Conservation (phyloP, 2,113 vertebrate genomes). For the Herpetotheres cachinnans region DNA sequence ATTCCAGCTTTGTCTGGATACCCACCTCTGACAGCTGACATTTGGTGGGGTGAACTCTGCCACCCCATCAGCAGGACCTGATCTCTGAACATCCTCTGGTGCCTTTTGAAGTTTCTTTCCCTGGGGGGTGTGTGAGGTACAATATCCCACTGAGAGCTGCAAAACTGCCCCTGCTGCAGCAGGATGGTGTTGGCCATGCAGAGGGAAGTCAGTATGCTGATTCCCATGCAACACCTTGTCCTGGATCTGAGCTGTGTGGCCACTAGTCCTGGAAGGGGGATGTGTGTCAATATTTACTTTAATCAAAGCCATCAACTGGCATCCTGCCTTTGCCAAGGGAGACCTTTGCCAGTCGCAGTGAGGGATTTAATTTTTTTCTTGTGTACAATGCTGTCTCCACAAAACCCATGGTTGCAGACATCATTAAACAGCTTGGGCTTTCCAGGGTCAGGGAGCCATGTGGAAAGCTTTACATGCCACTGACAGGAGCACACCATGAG, state of each 20-base stretch:
- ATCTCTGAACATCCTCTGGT: background rate
- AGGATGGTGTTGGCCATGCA: background rate
- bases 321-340: background rate
- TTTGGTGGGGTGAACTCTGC: background rate
- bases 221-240: background rate
- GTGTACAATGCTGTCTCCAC: background rate
- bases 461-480: background rate
- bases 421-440: background rate
- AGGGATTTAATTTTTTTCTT: background rate
- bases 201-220: background rate
- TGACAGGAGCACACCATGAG: background rate
- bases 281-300: background rate
- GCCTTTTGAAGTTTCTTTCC: background rate
- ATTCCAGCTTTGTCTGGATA: background rate
- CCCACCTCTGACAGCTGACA: background rate
- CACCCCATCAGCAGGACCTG: background rate
- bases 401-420: background rate
- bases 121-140: background rate
- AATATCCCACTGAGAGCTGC: background rate
- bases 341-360: background rate
- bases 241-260: background rate
- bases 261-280: background rate
- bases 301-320: background rate
- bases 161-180: background rate
- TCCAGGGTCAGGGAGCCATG: background rate